Evolutionary conservation across 2,797 vertebrate species (phyloP).

Genomic region (Enteromius trimaculatus): DNA sequence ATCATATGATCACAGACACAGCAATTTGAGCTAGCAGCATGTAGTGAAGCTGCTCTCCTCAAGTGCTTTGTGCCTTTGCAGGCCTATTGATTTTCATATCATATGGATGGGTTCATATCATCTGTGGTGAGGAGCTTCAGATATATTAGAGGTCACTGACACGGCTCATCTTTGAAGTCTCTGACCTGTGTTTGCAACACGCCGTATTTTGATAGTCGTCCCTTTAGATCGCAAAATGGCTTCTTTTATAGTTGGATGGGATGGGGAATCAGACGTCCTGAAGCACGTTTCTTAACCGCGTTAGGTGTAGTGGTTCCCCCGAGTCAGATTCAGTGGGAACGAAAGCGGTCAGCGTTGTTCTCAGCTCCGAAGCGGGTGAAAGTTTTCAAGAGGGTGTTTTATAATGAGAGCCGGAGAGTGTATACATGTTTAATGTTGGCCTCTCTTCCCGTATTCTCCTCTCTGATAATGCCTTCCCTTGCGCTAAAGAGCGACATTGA

Average conservation of each 20-base stretch:
- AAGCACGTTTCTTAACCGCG: not conserved
- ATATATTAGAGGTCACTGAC: slow-evolving; percentile 56
- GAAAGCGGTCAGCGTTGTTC: slow-evolving; percentile 25
- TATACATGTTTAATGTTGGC: slow-evolving; percentile 52
- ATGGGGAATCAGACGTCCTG: not conserved
- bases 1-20: slow-evolving; percentile 57
- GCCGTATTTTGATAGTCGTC: slow-evolving; percentile 29
- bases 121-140: slow-evolving; percentile 51
- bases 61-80: slow-evolving; percentile 53
- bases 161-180: slow-evolving; percentile 35
- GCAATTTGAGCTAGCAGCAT: slow-evolving; percentile 53
- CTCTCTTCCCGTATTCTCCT: slow-evolving; percentile 46
- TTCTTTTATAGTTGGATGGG: slow-evolving; percentile 27
- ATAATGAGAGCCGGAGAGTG: slow-evolving; percentile 52
- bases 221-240: slow-evolving; percentile 31
- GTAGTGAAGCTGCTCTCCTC: slow-evolving; percentile 53
- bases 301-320: slow-evolving; percentile 23
- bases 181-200: slow-evolving; percentile 46
- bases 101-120: slow-evolving; percentile 60
- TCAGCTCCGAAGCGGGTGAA: slow-evolving; percentile 27
- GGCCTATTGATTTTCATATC: slow-evolving; percentile 62
- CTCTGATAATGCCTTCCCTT: slow-evolving; percentile 44
- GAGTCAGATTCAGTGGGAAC: slow-evolving; percentile 20
- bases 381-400: slow-evolving; percentile 48
- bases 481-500: slow-evolving; percentile 50